These are phyloP conservation scores for Oreonectes daqikongensis DNA, from an alignment of 2,797 vertebrate species.

Conservation along the genomic window DNA sequence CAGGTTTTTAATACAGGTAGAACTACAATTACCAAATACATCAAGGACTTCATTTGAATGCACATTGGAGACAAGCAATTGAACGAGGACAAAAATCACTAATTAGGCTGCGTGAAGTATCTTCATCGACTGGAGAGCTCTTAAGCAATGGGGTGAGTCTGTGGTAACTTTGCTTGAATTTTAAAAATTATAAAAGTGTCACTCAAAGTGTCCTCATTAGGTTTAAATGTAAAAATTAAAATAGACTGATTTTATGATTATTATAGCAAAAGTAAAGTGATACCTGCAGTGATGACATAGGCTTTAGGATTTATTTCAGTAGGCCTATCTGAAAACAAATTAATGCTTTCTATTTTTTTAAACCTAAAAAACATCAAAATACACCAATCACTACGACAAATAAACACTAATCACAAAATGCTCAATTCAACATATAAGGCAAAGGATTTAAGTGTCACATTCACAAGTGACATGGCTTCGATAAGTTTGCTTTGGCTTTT, in stretches of 20 bases:
- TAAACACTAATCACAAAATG: not conserved
- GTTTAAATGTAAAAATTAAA: slow-evolving; percentile 15
- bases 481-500: not conserved
- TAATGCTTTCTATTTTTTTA: not conserved
- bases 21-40: slow-evolving; percentile 62
- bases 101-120: slow-evolving; percentile 86
- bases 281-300: too few species aligned
- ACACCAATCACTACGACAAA: not conserved
- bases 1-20: slow-evolving; percentile 7
- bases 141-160: slow-evolving; percentile 74
- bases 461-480: too few species aligned
- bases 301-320: too few species aligned
- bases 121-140: slow-evolving; percentile 82
- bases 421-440: too few species aligned
- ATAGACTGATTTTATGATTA: slow-evolving; percentile 10
- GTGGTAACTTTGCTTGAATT: slow-evolving; percentile 22
- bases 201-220: slow-evolving; percentile 4
- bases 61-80: slow-evolving; percentile 80
- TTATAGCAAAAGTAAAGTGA: too few species aligned
- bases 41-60: slow-evolving; percentile 92
- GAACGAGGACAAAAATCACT: slow-evolving; percentile 95
- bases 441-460: too few species aligned
- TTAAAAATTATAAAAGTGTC: slow-evolving; percentile 1
- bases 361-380: too few species aligned
- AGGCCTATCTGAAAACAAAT: not conserved